Evolutionary conservation across 2,113 vertebrate species (phyloP), one percentile per base, ranked within the genome.

Genomic region (Oncorhynchus gorbuscha): DNA sequence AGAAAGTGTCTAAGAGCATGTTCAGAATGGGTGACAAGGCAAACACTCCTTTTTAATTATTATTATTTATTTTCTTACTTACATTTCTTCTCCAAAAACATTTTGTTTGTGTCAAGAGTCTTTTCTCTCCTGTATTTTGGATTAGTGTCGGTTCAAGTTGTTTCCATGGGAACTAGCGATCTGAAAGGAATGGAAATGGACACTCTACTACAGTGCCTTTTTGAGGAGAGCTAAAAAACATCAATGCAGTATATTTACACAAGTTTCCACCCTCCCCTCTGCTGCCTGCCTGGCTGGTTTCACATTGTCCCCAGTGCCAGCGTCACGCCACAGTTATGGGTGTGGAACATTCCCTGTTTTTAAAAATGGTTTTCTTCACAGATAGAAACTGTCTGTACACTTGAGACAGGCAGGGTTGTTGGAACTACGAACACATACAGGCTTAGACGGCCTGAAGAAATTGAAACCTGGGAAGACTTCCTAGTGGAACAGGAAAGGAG

Each of bases 271-370:
- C 20, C 62, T 70, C 65, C 71, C 3, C 26, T 24, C 30, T 22
- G 73, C 48, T 32, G 51, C 69, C 72, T 70, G 79, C 68, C 81
- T 78, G 66, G 68, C 69, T 71, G 75, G 76, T 74, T 74, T 77
- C 80, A 80, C 69, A 59, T 66, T 72, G 71, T 73, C 24, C 26
- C 14, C 20, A 1, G 72, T 87, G 81, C 84, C 86, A 89, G 83
- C 71, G 72, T 85, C 87, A 80, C 68, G 61, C 80, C 80, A 82
- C 76, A 68, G 72, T 89, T 82, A 77, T 85, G 87, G 82, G 89
- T 87, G 79, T 92, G 91, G 91, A 94, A 94, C 87, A 91, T 93
- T 93, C 91, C 91, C 78, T 70, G 39, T 51, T 12, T 28, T 51
- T 12, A 3, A 28, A 28, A 28, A 28, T 0, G 28, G 3, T 28